phyloP scores from a whole-genome alignment of 2,888 invertebrate genomes.

The Lordiphosa fenestrarum region DNA sequence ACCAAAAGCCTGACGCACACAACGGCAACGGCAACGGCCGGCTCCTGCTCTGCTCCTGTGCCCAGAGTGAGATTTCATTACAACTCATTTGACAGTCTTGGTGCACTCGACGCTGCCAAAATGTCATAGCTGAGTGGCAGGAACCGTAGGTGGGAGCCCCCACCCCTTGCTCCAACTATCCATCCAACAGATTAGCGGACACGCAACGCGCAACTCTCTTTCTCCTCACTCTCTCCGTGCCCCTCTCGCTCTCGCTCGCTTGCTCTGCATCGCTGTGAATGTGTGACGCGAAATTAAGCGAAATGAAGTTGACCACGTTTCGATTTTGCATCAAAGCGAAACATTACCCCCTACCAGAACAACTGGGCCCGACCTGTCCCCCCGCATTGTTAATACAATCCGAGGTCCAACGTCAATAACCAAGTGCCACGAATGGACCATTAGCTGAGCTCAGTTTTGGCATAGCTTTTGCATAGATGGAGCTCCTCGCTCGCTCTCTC shows the following conservation, averaged over 20 bases:
- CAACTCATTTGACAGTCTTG: conserved; percentile 76
- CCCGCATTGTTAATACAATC: conserved; percentile 74
- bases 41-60: conserved; percentile 15
- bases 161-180: conserved; percentile 12
- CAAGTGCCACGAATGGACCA: conserved; percentile 76
- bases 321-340: conserved; percentile 75
- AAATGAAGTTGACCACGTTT: conserved; percentile 76
- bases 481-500: no score
- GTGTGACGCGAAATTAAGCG: conserved; percentile 72
- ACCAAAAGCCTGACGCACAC: conserved; percentile 56
- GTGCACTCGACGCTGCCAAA: conserved; percentile 75
- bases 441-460: conserved; percentile 63
- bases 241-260: no score
- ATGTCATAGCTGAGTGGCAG: conserved; percentile 73
- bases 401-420: conserved; percentile 73
- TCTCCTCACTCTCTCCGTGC: background rate
- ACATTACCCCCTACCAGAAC: conserved; percentile 28
- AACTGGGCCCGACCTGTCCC: background rate
- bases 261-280: background rate
- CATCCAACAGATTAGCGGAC: conserved; percentile 60
- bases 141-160: conserved; percentile 24
- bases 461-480: conserved; percentile 19
- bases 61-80: conserved; percentile 74
- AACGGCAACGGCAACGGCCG: conserved; percentile 3
- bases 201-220: conserved; percentile 38